phyloP scores from a whole-genome alignment of 2,888 invertebrate genomes.

The Eremobia ochroleuca region DNA sequence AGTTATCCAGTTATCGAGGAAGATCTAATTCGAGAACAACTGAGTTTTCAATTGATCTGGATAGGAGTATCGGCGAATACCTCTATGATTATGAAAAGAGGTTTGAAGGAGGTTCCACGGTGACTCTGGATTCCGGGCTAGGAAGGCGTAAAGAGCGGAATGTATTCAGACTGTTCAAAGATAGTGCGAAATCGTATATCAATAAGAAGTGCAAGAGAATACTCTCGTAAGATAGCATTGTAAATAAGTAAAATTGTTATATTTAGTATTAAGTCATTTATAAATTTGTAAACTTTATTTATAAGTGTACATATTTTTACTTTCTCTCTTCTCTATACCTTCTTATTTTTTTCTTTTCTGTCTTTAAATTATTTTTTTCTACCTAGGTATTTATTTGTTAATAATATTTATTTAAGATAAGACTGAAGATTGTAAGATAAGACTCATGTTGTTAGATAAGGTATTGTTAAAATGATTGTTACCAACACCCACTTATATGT shows the following conservation, averaged over 20 bases:
- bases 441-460: not conserved
- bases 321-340: not conserved
- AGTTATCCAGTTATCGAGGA: slow-evolving; percentile 17
- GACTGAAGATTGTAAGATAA: too few relatives aligned
- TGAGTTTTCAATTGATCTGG: slow-evolving; percentile 44
- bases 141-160: slow-evolving; percentile 50
- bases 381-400: too few relatives aligned
- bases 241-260: not conserved
- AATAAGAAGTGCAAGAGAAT: slow-evolving; percentile 59
- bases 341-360: not conserved
- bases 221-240: not conserved
- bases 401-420: not conserved
- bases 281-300: not conserved
- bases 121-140: slow-evolving; percentile 58
- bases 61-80: slow-evolving; percentile 40
- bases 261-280: slow-evolving; percentile 15
- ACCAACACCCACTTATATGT: not conserved
- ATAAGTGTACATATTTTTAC: slow-evolving; percentile 6
- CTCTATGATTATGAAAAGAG: slow-evolving; percentile 47
- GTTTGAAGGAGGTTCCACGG: slow-evolving; percentile 21
- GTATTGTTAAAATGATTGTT: not conserved
- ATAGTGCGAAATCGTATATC: slow-evolving; percentile 62
- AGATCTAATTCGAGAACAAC: slow-evolving; percentile 49
- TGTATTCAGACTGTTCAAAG: slow-evolving; percentile 62
- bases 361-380: not conserved